Evolutionary conservation across 2,888 invertebrate genomes (phyloP), one percentile per base, ranked within the genome.

Genomic region (Steinernema hermaphroditum): DNA sequence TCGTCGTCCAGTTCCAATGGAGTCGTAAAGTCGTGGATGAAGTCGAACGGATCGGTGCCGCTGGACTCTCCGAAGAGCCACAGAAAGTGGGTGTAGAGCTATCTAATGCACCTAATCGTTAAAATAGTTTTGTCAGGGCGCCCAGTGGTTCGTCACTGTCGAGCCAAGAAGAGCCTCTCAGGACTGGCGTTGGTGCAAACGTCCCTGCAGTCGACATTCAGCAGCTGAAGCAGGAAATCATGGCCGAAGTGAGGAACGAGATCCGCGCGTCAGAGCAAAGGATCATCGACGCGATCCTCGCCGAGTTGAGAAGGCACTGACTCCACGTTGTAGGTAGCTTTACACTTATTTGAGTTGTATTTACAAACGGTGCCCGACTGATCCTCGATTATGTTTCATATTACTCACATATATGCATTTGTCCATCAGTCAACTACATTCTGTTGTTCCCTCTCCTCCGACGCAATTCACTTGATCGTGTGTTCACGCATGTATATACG

Each of bases 331-430:
- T 62, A 22, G 22, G 22, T 54, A 19, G n/a, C n/a, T n/a, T n/a
- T n/a, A n/a, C n/a, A n/a, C n/a, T n/a, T n/a, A n/a, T 62, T n/a
- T 62, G 62, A 62, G 62, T 62, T 62, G 62, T 62, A 62, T 62
- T 62, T 62, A 62, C 29, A 27, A 62, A 62, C 62, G 62, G 62
- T 62, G 62, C 32, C 62, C 29, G 62, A 32, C 32, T 62, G 62
- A 62, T 62, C 62, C 27, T 14, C 62, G 12, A 32, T 19, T 46
- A 12, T 37, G 6, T 37, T 37, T 8, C 37, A 37, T 37, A 37
- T 37, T 46, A 16, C n/a, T 46, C 46, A 6, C 27, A 62, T 34
- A 22, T 32, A 29, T 16, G 62, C 62, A 62, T 62, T 46, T 46
- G 4, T 6, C 16, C 22, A 27, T 62, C 62, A 29, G 62, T 62